Conservation (phyloP, 92 coral and sea anemone genomes). For the Desmophyllum pertusum region DNA sequence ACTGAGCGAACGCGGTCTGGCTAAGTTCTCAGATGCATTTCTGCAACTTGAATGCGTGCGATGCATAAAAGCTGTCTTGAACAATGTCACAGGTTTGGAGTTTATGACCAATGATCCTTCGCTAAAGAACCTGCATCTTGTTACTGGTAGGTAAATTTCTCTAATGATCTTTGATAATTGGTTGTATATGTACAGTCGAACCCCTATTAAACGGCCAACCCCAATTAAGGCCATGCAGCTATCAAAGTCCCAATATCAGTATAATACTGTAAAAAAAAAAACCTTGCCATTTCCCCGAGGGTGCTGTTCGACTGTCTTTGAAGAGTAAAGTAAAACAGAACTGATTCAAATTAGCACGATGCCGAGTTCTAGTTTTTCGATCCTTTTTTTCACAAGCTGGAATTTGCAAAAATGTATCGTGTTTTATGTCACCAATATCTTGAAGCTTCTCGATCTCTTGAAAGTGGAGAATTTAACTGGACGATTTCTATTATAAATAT, state of each 20-base stretch:
- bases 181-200: too few relatives aligned
- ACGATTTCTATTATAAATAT: neutral
- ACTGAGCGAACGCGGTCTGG: conserved; percentile 69
- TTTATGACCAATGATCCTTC: conserved; percentile 72
- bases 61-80: conserved; percentile 91
- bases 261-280: too few relatives aligned
- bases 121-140: conserved; percentile 72
- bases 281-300: too few relatives aligned
- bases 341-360: too few relatives aligned
- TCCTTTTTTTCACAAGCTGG: too few relatives aligned
- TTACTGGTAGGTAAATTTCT: conserved; percentile 58
- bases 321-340: too few relatives aligned
- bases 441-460: neutral
- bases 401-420: neutral
- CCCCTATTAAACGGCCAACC: too few relatives aligned
- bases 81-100: conserved; percentile 75
- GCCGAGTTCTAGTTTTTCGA: too few relatives aligned
- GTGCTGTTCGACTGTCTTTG: too few relatives aligned
- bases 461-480: neutral
- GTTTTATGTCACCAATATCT: neutral
- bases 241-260: too few relatives aligned
- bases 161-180: neutral
- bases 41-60: conserved; percentile 84
- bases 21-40: conserved; percentile 74
- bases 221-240: too few relatives aligned